Evolutionary conservation across 1,140 invertebrate species (phyloP).

Genomic region (Ganaspis sp.): DNA sequence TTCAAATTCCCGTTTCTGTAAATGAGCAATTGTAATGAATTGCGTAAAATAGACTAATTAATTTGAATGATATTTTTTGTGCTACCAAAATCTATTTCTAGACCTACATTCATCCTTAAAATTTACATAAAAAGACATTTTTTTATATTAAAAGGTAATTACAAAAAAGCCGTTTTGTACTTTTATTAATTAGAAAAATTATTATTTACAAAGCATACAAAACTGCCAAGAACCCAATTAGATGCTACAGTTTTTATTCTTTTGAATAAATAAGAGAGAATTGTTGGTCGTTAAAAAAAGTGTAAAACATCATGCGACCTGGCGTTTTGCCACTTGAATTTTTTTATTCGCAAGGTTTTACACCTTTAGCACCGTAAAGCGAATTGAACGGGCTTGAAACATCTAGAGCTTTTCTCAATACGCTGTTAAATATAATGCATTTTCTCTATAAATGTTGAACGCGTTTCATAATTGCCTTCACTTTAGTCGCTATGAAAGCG

Average conservation of each 20-base stretch:
- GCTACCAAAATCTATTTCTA: no score
- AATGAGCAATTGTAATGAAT: no score
- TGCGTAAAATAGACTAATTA: no score
- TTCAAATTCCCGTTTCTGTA: neutral
- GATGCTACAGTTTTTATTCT: neutral
- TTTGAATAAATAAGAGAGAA: neutral
- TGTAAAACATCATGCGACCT: neutral
- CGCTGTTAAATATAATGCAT: neutral
- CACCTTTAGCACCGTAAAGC: conserved; percentile 1
- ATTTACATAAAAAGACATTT: no score
- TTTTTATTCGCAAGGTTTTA: neutral
- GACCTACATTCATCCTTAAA: no score
- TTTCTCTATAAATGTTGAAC: conserved; percentile 9
- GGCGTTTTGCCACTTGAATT: neutral
- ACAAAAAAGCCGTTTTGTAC: no score
- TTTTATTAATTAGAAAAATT: no score
- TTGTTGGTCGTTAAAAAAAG: conserved; percentile 15
- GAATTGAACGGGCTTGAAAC: conserved; percentile 22
- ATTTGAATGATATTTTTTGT: no score
- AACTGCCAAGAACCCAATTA: neutral
- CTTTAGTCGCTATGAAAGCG: neutral
- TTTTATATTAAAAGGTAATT: no score
- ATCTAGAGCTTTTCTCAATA: conserved; percentile 16
- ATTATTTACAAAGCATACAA: no score
- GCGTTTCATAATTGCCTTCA: neutral